Evolutionary conservation across 1,140 invertebrate genomes (phyloP).

Genomic region (Colletes latitarsis): DNA sequence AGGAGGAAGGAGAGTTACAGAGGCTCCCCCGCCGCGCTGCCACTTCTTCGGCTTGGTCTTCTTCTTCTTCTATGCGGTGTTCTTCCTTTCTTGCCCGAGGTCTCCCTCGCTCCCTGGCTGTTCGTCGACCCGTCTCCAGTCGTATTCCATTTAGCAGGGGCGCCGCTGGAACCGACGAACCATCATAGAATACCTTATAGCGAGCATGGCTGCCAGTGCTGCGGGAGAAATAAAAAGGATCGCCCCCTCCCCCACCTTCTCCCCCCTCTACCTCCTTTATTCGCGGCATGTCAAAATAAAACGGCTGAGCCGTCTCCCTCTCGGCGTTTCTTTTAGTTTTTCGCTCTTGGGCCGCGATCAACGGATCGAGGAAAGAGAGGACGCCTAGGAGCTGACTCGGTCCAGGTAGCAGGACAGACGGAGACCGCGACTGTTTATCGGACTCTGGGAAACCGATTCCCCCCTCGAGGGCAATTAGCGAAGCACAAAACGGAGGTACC

Average conservation of each 20-base stretch:
- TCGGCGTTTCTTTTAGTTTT: conserved; percentile 39
- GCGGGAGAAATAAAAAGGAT: conserved; percentile 72
- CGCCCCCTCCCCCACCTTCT: conserved; percentile 46
- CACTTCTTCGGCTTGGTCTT: conserved; percentile 32
- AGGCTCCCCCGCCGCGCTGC: conserved; percentile 38
- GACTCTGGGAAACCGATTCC: conserved; percentile 63
- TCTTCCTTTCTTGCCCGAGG: conserved; percentile 18
- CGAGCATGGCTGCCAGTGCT: conserved; percentile 61
- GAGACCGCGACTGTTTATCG: conserved; percentile 59
- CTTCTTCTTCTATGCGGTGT: conserved; percentile 17
- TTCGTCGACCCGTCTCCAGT: conserved; percentile 61
- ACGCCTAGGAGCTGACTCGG: neutral
- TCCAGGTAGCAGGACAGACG: conserved; percentile 6
- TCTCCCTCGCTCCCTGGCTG: conserved; percentile 13
- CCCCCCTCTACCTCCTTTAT: neutral
- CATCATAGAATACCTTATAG: conserved; percentile 76
- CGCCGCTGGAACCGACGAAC: conserved; percentile 74
- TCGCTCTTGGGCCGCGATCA: conserved; percentile 29
- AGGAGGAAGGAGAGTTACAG: conserved; percentile 38
- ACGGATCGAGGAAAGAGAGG: conserved; percentile 24
- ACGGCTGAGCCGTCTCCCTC: conserved; percentile 42
- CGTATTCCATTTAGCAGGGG: conserved; percentile 76
- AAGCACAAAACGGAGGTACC: conserved; percentile 61
- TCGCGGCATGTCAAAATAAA: conserved; percentile 74
- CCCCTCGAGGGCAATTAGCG: conserved; percentile 67